Base-by-base conservation (phyloP, 2,797 vertebrate genomes). In the Mormyrops boulengeri region DNA sequence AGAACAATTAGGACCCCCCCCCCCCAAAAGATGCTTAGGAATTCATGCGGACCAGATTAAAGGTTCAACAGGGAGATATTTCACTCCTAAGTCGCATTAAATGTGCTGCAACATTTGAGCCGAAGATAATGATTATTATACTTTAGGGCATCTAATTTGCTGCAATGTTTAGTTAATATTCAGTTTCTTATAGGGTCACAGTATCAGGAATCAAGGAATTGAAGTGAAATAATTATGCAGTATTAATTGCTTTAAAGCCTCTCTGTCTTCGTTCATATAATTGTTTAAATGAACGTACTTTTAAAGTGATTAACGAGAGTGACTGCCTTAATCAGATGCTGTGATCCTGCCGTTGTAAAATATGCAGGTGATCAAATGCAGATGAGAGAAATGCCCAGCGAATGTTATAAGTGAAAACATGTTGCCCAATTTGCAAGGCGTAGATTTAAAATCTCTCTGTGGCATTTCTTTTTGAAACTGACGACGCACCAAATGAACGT, bases 81-180 rank as follows among this genome's bases (percentile, higher is more conserved):
- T 50, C 26, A 69, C 60, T 50, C 38, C 87, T 86, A 53, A 47
- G 77, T 82, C 77, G 41, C 77, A 82, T 82, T 82, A 82, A 82
- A 47, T 82, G 77, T 82, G 77, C 44, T 53, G 30, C 49, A 86
- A 55, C 7, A 11, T 52, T 53, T 55, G 49, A 34, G 50, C 85
- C 4, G 5, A 44, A 26, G 60, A 69, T 49, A n/a, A 69, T 82
- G 41, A 82, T 69, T 73, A 49, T 49, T 69, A 60, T 44, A 50
- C 87, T 88, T 66, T 69, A 57, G 38, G 38, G 44, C 60, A 44
- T 69, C 38, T 66, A 26, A 41, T 55, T 62, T 89, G 22, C 77
- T 62, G 53, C 82, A 26, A 60, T 89, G 26, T 85, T 60, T 89
- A 80, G 57, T 89, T 60, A 85, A 89, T 85, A 85, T 82, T 82